These are phyloP conservation scores for Hemicordylus capensis DNA, from an alignment of 2,113 vertebrate species.

Conservation along the genomic window DNA sequence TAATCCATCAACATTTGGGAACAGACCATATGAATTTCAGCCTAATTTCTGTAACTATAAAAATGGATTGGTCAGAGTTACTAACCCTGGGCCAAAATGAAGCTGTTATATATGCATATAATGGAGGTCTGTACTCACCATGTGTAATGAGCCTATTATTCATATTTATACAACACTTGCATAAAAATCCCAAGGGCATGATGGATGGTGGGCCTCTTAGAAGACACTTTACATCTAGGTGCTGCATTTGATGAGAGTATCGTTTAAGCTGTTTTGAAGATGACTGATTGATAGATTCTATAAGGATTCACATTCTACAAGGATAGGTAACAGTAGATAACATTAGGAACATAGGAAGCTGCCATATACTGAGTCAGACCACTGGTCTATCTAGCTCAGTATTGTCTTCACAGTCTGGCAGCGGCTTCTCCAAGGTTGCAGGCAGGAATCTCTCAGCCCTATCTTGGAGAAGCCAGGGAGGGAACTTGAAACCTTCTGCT, in stretches of 20 bases:
- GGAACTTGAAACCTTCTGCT: too few species aligned
- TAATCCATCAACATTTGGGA: too few species aligned
- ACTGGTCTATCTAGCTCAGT: too few species aligned
- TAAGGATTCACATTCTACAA: background rate
- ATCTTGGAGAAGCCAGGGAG: too few species aligned
- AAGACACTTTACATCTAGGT: background rate
- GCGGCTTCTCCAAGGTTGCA: too few species aligned
- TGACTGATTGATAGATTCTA: background rate
- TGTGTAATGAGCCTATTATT: background rate
- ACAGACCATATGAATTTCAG: too few species aligned
- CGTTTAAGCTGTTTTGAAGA: conserved; percentile 2
- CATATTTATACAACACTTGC: background rate
- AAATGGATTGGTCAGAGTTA: background rate
- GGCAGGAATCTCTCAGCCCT: too few species aligned
- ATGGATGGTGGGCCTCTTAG: background rate
- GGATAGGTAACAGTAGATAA: background rate
- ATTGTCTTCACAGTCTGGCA: too few species aligned
- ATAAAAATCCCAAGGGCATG: background rate
- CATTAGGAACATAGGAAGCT: too few species aligned
- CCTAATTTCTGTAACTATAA: background rate
- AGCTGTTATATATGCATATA: background rate
- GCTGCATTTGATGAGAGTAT: background rate
- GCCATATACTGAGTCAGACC: too few species aligned
- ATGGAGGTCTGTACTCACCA: background rate
- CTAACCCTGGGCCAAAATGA: background rate